Base-by-base conservation (phyloP, 2,797 vertebrate genomes). In the Rhincodon typus region DNA sequence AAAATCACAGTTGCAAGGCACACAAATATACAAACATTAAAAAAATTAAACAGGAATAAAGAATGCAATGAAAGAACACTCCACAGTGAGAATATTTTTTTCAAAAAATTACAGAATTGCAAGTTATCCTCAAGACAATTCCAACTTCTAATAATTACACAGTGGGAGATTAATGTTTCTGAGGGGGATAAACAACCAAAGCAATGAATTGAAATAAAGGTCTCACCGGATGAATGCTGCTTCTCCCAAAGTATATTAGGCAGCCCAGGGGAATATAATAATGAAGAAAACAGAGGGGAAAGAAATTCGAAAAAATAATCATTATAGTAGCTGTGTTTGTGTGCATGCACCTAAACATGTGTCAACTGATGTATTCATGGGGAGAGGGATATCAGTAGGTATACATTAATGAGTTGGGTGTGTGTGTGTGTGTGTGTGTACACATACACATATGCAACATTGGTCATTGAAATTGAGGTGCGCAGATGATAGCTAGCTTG, bases 131-230 rank as follows among this genome's bases (percentile, higher is more conserved):
- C n/a, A n/a, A n/a, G n/a, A n/a, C n/a, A n/a, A n/a, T n/a, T n/a
- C n/a, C n/a, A n/a, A n/a, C n/a, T n/a, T n/a, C n/a, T n/a, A n/a
- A n/a, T n/a, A n/a, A n/a, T n/a, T n/a, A 97, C 98, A 97, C 97
- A 97, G 97, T 97, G 97, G 97, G 97, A 97, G 97, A 97, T 97
- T 96, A 97, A 97, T 97, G 97, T 97, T 98, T 98, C 97, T 97
- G 97, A 94, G 15, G 70, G 13, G 70, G 30, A 97, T 97, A 97
- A 97, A 96, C 97, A 97, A 98, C 97, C 96, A 97, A 97, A 98
- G 97, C 98, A 98, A 98, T 98, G 98, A 98, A 98, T 97, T 98
- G 98, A 98, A 98, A 98, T 98, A 98, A 98, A 98, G 98, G 97
- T 98, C 97, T 98, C 98, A 97, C 97, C 97, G 98, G 98, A 98